These are phyloP conservation scores for Palloptera scutellata DNA, from an alignment of 2,888 invertebrate genomes.

Conservation along the genomic window DNA sequence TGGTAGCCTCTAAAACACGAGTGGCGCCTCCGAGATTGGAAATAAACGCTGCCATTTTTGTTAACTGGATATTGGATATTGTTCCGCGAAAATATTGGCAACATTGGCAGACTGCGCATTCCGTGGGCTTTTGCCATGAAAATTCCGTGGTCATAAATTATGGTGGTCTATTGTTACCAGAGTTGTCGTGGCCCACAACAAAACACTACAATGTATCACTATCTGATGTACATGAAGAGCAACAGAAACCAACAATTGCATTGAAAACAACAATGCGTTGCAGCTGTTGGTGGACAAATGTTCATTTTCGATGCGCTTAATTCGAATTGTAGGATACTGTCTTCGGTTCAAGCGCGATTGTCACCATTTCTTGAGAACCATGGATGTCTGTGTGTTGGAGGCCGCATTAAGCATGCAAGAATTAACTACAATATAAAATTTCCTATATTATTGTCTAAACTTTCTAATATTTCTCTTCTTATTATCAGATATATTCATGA, in stretches of 20 bases:
- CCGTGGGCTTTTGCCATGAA: constrained; percentile 33
- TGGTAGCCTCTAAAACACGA: too few relatives aligned
- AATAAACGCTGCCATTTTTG: constrained; percentile 32
- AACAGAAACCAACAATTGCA: too few relatives aligned
- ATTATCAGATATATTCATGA: constrained; percentile 26
- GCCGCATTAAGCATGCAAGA: background rate
- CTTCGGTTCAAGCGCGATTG: background rate
- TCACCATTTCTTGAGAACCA: too few relatives aligned
- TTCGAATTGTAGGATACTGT: constrained; percentile 8
- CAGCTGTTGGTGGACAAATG: background rate
- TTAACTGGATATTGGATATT: constrained; percentile 33
- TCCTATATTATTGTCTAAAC: constrained; percentile 10
- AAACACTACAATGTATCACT: background rate
- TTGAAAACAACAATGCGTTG: background rate
- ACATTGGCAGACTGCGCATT: constrained; percentile 41
- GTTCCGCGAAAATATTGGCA: constrained; percentile 33
- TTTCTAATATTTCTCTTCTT: constrained; percentile 15
- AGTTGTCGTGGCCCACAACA: background rate
- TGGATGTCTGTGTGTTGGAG: too few relatives aligned
- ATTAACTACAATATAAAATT: constrained; percentile 10
- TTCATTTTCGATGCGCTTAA: background rate
- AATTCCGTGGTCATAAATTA: constrained; percentile 23
- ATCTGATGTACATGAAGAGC: background rate
- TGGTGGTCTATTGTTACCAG: constrained; percentile 33
- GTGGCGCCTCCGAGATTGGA: constrained; percentile 23